A percentile compares a stretch with the other conserved stretches of the same genome.
Evolutionary conservation across 2,797 vertebrate genomes (phyloP).

Genomic region (Oreortyx pictus): DNA sequence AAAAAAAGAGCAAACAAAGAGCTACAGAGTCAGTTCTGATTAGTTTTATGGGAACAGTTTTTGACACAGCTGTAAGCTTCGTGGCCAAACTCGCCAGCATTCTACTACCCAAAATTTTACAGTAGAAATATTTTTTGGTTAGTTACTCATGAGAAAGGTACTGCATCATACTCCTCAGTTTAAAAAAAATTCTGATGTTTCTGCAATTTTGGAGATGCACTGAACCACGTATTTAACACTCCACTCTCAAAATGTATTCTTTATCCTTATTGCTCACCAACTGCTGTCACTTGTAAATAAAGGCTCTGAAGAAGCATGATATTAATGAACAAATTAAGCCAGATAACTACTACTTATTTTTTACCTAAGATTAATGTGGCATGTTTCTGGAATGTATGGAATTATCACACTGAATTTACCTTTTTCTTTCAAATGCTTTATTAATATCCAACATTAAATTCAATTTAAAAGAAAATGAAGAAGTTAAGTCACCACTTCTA

Average conservation of each 20-base stretch:
- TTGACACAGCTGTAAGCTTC: not conserved
- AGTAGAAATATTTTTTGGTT: not conserved
- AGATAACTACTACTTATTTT: not conserved
- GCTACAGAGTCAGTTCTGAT: not conserved
- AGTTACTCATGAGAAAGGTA: not conserved
- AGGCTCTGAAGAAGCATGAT: not conserved
- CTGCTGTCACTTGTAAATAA: not conserved
- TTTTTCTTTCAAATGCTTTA: not conserved
- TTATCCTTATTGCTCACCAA: not conserved
- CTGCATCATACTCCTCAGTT: not conserved
- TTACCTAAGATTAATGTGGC: not conserved
- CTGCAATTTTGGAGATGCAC: not conserved
- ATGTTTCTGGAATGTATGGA: not conserved
- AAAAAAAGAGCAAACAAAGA: not conserved
- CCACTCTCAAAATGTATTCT: not conserved
- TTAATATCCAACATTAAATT: not conserved
- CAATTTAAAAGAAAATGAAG: not conserved
- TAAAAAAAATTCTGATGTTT: not conserved
- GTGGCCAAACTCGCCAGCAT: not conserved
- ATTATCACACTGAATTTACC: not conserved
- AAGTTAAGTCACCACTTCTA: not conserved
- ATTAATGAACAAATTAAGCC: not conserved
- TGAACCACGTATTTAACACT: not conserved
- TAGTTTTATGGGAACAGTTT: not conserved
- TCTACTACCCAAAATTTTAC: not conserved